A percentile compares a stretch with the other conserved stretches of the same genome.
Evolutionary conservation across 2,888 invertebrate species (phyloP).

Genomic region (Blastobasis lacticolella): DNA sequence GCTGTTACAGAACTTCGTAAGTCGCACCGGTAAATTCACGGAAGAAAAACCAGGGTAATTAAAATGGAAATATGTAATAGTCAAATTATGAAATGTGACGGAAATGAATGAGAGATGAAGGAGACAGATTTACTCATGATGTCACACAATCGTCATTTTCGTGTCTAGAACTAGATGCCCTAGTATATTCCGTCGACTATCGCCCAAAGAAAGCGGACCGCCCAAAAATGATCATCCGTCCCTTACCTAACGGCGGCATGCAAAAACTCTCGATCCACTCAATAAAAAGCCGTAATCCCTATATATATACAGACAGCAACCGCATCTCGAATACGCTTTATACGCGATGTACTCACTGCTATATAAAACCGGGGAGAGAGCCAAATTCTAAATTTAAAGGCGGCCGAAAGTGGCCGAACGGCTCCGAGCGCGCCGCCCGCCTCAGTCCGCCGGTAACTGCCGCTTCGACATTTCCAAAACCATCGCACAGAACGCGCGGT

Average conservation of each 20-base stretch:
- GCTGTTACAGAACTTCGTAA: too few species aligned
- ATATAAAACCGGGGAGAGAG: conserved; percentile 76
- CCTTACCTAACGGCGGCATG: conserved; percentile 43
- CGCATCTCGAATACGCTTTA: conserved; percentile 71
- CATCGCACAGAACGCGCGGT: conserved; percentile 58
- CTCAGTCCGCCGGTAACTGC: conserved; percentile 68
- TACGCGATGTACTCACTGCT: conserved; percentile 72
- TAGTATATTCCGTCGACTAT: too few species aligned
- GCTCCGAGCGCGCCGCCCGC: conserved; percentile 64
- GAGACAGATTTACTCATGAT: too few species aligned
- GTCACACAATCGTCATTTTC: too few species aligned
- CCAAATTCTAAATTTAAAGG: conserved; percentile 78
- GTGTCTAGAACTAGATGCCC: too few species aligned
- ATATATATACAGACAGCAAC: conserved; percentile 63
- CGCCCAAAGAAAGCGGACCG: conserved; percentile 31
- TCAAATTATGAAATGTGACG: too few species aligned
- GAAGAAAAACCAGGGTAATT: too few species aligned
- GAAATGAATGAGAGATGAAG: too few species aligned
- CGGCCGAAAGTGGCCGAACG: conserved; percentile 61
- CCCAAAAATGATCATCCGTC: conserved; percentile 40
- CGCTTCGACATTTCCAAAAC: conserved; percentile 59
- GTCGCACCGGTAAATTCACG: too few species aligned
- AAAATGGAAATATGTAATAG: too few species aligned
- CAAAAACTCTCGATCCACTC: conserved; percentile 66
- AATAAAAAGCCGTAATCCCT: conserved; percentile 70